phyloP scores from a whole-genome alignment of 92 coral and sea anemone species.

The Porites divaricata region DNA sequence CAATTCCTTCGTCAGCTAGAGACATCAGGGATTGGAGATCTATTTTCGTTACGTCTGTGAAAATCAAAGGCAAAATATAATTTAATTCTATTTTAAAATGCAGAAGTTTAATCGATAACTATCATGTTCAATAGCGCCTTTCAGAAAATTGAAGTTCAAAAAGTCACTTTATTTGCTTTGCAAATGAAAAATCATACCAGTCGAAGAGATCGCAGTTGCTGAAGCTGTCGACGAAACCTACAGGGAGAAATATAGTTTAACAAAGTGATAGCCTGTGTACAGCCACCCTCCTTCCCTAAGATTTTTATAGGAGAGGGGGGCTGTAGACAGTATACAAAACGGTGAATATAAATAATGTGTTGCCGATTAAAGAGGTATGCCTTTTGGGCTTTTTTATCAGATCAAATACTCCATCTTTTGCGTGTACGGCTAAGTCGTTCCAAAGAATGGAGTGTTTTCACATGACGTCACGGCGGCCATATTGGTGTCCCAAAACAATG shows the following conservation, averaged over 20 bases:
- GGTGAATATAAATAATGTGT: too few relatives aligned
- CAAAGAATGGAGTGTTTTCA: too few relatives aligned
- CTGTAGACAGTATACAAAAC: too few relatives aligned
- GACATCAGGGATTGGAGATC: constrained; percentile 80
- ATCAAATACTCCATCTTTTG: too few relatives aligned
- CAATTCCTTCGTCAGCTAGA: constrained; percentile 92
- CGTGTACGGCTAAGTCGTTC: too few relatives aligned
- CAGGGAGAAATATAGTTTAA: background rate
- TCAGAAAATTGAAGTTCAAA: background rate
- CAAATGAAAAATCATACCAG: constrained; percentile 2
- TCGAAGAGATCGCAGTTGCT: constrained; percentile 8
- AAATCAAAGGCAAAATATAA: background rate
- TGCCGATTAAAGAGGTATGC: too few relatives aligned
- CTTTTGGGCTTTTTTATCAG: too few relatives aligned
- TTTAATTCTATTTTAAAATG: background rate
- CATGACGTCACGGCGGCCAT: too few relatives aligned
- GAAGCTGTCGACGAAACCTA: constrained; percentile 20
- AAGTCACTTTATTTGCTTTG: background rate
- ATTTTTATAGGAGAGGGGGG: too few relatives aligned
- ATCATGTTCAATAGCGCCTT: background rate
- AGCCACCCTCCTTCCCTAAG: too few relatives aligned
- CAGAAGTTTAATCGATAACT: background rate
- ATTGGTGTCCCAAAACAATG: too few relatives aligned
- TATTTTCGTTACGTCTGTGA: constrained; percentile 46
- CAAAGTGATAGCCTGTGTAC: too few relatives aligned